Conservation (phyloP, 2,888 invertebrate genomes). For the Hemaris fuciformis region DNA sequence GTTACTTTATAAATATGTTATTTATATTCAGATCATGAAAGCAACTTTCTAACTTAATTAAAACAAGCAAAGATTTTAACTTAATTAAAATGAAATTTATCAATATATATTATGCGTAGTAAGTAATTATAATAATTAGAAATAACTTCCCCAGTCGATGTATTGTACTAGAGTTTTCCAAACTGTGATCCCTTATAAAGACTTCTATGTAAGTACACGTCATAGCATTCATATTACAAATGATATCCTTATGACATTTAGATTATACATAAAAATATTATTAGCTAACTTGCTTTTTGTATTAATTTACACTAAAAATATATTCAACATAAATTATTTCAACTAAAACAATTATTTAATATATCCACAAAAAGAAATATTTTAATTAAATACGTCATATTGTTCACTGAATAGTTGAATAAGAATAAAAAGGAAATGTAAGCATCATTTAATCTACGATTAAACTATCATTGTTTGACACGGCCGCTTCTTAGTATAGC, state of each 20-base stretch:
- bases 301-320: constrained; percentile 13
- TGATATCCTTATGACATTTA: constrained; percentile 44
- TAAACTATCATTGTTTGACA: too few species aligned
- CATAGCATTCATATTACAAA: constrained; percentile 42
- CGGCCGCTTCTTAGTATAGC: too few species aligned
- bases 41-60: neutral
- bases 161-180: constrained; percentile 76
- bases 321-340: neutral
- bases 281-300: constrained; percentile 23
- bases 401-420: too few species aligned
- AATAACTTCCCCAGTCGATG: constrained; percentile 53
- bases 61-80: neutral
- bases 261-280: constrained; percentile 24
- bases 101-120: constrained; percentile 7
- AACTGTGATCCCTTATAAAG: constrained; percentile 81
- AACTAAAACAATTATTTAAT: neutral
- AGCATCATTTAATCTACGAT: too few species aligned
- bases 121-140: constrained; percentile 14
- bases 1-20: too few species aligned
- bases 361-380: neutral
- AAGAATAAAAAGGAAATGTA: too few species aligned
- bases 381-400: neutral
- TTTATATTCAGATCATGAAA: too few species aligned
- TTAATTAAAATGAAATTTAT: constrained; percentile 7
- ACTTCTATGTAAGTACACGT: constrained; percentile 77